Evolutionary conservation across 2,888 invertebrate species (phyloP).

Genomic region (Dascillus cervinus): DNA sequence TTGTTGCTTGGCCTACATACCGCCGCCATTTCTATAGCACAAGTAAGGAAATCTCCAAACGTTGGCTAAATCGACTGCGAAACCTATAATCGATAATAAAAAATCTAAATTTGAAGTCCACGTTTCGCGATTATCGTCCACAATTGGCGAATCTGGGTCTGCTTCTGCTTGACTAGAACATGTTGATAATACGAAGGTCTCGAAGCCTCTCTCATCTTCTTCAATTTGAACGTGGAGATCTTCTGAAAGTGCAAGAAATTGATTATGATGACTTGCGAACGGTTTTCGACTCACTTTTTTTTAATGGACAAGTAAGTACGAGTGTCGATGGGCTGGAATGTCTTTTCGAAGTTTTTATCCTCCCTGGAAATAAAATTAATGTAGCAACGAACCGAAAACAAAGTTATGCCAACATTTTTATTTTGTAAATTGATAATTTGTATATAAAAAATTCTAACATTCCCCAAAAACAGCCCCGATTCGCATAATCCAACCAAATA

Average conservation of each 20-base stretch:
- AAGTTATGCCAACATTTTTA: no score
- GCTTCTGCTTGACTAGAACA: constrained; percentile 39
- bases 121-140: constrained; percentile 58
- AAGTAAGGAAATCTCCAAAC: constrained; percentile 80
- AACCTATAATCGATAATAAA: constrained; percentile 75
- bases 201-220: constrained; percentile 38
- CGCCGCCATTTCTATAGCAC: constrained; percentile 72
- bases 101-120: constrained; percentile 79
- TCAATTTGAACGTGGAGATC: constrained; percentile 43
- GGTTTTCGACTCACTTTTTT: constrained; percentile 54
- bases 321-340: constrained; percentile 50
- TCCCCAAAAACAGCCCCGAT: no score
- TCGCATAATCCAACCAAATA: no score
- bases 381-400: constrained; percentile 6
- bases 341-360: constrained; percentile 48
- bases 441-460: no score
- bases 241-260: constrained; percentile 27
- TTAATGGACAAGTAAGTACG: constrained; percentile 44
- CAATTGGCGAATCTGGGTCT: constrained; percentile 34
- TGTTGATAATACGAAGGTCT: constrained; percentile 39
- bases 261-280: no score
- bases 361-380: constrained; percentile 40
- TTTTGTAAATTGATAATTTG: no score
- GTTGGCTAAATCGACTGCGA: constrained; percentile 78
- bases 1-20: no score